Conservation (phyloP, 2,888 invertebrate species). For the Eupithecia subfuscata region DNA sequence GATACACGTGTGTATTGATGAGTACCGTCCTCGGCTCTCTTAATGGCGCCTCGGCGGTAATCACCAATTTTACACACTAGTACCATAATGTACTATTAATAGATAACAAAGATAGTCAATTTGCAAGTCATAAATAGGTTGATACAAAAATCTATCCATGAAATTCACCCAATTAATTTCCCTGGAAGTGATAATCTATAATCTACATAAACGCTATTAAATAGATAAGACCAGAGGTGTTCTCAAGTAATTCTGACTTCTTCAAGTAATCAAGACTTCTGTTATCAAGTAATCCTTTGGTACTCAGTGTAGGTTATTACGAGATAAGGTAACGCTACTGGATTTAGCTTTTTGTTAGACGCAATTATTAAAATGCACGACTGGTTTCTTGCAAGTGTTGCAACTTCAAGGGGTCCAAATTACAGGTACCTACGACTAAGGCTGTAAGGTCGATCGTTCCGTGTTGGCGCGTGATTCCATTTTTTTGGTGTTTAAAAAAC, state of each 20-base stretch:
- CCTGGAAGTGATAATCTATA: neutral
- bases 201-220: neutral
- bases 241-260: neutral
- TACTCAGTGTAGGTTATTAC: neutral
- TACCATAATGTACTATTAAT: too few relatives aligned
- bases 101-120: neutral
- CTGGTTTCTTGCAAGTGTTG: neutral
- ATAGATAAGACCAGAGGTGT: neutral
- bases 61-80: too few relatives aligned
- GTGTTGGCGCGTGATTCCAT: too few relatives aligned
- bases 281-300: conserved; percentile 2
- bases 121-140: neutral
- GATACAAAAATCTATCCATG: neutral
- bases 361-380: neutral
- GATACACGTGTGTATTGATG: too few relatives aligned
- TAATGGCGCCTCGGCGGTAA: too few relatives aligned
- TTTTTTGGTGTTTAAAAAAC: too few relatives aligned
- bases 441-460: too few relatives aligned
- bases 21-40: too few relatives aligned
- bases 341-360: neutral
- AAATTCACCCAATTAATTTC: conserved; percentile 2
- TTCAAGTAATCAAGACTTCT: neutral
- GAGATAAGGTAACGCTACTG: neutral
- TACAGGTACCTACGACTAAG: too few relatives aligned
- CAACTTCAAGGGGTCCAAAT: too few relatives aligned